These are phyloP conservation scores for Phrynocephalus versicolor DNA, from an alignment of 2,113 vertebrate genomes.

Conservation along the genomic window DNA sequence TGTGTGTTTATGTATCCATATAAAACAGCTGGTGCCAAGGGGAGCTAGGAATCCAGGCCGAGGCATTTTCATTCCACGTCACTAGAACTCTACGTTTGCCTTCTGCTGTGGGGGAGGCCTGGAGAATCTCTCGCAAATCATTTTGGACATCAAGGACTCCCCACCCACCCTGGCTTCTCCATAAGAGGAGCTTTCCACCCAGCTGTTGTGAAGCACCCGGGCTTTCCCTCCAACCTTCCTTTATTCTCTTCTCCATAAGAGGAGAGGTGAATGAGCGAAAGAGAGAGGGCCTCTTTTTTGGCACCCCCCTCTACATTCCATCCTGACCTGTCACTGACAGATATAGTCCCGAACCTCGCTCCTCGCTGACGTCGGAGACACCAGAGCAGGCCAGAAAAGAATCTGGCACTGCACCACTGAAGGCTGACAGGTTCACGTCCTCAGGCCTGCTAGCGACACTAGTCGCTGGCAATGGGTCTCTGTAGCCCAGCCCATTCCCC, in stretches of 20 bases:
- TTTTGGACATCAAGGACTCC: conserved; percentile 40
- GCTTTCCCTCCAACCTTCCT: conserved; percentile 31
- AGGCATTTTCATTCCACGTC: background rate
- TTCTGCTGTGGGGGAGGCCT: background rate
- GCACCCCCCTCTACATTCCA: conserved; percentile 50
- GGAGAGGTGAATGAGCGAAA: conserved; percentile 41
- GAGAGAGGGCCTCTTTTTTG: conserved; percentile 35
- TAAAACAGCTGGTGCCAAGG: background rate
- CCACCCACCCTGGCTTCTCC: conserved; percentile 54
- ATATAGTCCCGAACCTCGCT: conserved; percentile 56
- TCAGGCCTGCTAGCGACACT: background rate
- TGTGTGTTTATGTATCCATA: background rate
- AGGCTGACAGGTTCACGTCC: background rate
- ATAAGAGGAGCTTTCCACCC: conserved; percentile 54
- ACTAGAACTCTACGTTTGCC: background rate
- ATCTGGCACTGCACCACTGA: background rate
- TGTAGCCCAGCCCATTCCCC: background rate
- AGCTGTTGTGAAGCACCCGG: background rate
- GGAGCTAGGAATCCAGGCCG: background rate
- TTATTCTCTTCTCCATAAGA: conserved; percentile 66
- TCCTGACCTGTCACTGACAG: conserved; percentile 55
- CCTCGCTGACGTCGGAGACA: background rate
- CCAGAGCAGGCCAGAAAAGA: background rate
- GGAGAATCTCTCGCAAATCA: background rate
- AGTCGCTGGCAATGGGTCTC: too few relatives aligned